Evolutionary conservation across 2,797 vertebrate species (phyloP), one percentile per base, ranked within the genome.

Genomic region (Tapirus indicus): DNA sequence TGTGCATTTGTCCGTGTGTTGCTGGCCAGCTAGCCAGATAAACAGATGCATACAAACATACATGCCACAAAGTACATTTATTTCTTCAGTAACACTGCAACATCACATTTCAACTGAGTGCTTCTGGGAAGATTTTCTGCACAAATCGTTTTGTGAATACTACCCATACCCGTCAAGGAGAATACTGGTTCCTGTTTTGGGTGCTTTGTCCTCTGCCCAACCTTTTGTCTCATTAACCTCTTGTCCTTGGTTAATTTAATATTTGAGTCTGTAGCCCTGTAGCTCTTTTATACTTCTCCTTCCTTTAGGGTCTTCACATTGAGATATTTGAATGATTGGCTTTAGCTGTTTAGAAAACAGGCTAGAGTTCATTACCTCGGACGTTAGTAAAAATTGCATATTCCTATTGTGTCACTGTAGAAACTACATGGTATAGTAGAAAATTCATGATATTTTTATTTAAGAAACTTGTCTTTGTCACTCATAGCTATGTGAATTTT

Each of bases 91-190:
- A 87, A 54, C 6, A 44, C 47, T 21, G 18, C 2, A 83, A 9
- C 14, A 25, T 82, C 13, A 35, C 23, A n/a, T 89, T 92, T 60
- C 82, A 83, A 18, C 29, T 75, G 35, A 82, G 20, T 82, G 9
- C 35, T 90, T 58, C 78, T 92, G 60, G 41, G 47, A 93, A 92
- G 54, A 35, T 93, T 82, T 94, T 94, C 49, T 92, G 60, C 80
- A 47, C 35, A 88, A 13, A 52, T 62, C n/a, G n/a, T 74, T 29
- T 49, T 69, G 62, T 68, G 32, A 41, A 16, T 35, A 44, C 35
- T 79, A 47, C 90, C 78, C 62, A 32, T 94, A 49, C 23, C 71
- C 27, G 5, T 85, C 52, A 75, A 4, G 58, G 84, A 91, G 32
- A 54, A 18, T 84, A 82, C 13, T 7, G 29, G 6, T 71, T 96